These are phyloP conservation scores for Galaxias olidus DNA, from an alignment of 2,797 vertebrate species.

Conservation along the genomic window DNA sequence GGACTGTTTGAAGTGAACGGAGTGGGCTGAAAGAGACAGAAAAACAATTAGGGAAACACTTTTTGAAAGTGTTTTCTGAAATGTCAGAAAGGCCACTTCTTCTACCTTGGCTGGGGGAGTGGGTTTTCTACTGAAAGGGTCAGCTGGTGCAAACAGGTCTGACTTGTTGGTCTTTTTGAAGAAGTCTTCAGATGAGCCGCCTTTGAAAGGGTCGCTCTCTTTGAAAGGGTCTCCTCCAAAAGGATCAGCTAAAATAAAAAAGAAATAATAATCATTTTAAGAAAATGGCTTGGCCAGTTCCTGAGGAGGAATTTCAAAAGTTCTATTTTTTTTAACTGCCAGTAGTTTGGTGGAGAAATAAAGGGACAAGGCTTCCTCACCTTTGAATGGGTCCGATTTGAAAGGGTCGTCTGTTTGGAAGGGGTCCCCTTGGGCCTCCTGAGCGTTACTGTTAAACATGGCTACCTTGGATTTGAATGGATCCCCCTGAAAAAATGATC, in stretches of 20 bases:
- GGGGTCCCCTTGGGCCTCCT: conserved; percentile 81
- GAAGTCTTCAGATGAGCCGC: conserved; percentile 80
- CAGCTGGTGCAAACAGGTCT: conserved; percentile 84
- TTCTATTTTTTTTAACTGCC: neutral
- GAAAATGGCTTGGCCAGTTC: too few species aligned
- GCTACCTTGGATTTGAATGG: conserved; percentile 88
- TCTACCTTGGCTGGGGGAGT: conserved; percentile 83
- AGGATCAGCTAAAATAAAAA: conserved; percentile 67
- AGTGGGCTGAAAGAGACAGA: conserved; percentile 74
- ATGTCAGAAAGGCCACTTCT: too few species aligned
- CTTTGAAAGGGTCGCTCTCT: conserved; percentile 75
- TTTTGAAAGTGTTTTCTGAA: too few species aligned
- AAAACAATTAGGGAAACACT: conserved; percentile 9
- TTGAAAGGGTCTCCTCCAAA: conserved; percentile 85
- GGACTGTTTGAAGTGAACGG: conserved; percentile 80
- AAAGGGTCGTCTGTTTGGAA: conserved; percentile 96
- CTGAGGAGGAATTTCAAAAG: neutral
- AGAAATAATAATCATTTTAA: neutral
- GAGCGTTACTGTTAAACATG: conserved; percentile 82
- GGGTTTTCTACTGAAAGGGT: conserved; percentile 84
- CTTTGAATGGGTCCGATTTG: conserved; percentile 88
- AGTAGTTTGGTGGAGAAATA: too few species aligned
- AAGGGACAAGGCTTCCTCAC: conserved; percentile 65
- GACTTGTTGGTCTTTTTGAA: conserved; percentile 84
- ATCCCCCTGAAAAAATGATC: conserved; percentile 75